Evolutionary conservation across 2,888 invertebrate genomes (phyloP), one percentile per base, ranked within the genome.

Genomic region (Hirtodrosophila duncani): DNA sequence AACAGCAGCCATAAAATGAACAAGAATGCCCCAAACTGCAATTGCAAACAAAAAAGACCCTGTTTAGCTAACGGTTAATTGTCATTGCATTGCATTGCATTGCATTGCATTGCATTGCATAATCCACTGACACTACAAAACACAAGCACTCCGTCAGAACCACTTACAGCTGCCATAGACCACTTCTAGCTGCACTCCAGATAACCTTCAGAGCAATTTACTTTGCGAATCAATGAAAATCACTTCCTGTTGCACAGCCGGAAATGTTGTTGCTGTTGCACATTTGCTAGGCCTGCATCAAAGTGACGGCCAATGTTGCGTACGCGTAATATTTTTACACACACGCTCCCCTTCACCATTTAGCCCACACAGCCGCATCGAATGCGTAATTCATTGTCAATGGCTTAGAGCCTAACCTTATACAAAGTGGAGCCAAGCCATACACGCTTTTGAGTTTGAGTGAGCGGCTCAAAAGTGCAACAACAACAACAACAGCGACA

Each of bases 311-410:
- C 65, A 72, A n/a, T 45, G 52, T 52, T 39, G 67, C 70, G 70
- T 67, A 74, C 74, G 70, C 70, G 74, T 72, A 67, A 71, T 55
- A 34, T 53, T 51, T 31, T 36, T 6, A 30, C 16, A 16, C 16
- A n/a, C n/a, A 30, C 9, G 17, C 49, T 41, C 24, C 44, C 31
- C 21, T 44, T 31, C 1, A 36, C 52, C 49, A 48, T 65, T 53
- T 48, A 51, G 38, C 27, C 38, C 34, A 41, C 31, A 36, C 10
- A 37, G 30, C 33, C 21, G 38, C 46, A 6, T 63, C 38, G 50
- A 60, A 64, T 53, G 63, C 51, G 56, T 67, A 75, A 74, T 75
- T 75, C 75, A 75, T 67, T 75, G 75, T 77, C 75, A 75, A 75
- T 75, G 74, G 67, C 74, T 66, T 42, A 46, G 50, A 57, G 27